A percentile compares a stretch with the other conserved stretches of the same genome.
phyloP scores from a whole-genome alignment of 2,797 vertebrate species.

The Coluber constrictor region DNA sequence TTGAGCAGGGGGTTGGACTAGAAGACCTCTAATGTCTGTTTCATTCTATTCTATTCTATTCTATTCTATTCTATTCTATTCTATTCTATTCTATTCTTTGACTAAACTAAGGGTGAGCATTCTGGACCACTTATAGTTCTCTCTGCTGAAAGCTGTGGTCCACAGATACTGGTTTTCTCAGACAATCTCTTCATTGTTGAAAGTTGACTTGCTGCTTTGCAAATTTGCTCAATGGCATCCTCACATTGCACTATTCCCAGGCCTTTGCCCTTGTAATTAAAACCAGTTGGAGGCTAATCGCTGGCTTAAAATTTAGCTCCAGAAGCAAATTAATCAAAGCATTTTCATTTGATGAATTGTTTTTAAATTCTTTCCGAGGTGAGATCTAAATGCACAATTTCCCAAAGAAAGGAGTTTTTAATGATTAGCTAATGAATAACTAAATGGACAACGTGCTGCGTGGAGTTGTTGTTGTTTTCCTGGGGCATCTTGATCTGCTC shows the following conservation, averaged over 20 bases:
- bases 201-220: not conserved
- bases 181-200: not conserved
- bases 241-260: not conserved
- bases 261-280: not conserved
- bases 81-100: not conserved
- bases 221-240: not conserved
- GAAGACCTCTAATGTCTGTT: not conserved
- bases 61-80: no score
- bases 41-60: no score
- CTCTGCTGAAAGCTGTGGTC: not conserved
- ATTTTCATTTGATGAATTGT: not conserved
- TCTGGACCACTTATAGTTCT: not conserved
- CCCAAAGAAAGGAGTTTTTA: not conserved
- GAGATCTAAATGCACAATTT: not conserved
- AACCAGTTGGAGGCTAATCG: not conserved
- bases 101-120: not conserved
- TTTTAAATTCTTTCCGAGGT: constrained; percentile 22
- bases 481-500: constrained; percentile 48
- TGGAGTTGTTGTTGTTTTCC: not conserved
- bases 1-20: not conserved
- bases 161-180: not conserved
- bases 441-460: constrained; percentile 32
- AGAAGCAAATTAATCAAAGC: not conserved
- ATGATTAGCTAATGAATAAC: constrained; percentile 19
- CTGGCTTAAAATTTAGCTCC: not conserved